These are phyloP conservation scores for Acleris laterana DNA, from an alignment of 2,888 invertebrate genomes.

Conservation along the genomic window DNA sequence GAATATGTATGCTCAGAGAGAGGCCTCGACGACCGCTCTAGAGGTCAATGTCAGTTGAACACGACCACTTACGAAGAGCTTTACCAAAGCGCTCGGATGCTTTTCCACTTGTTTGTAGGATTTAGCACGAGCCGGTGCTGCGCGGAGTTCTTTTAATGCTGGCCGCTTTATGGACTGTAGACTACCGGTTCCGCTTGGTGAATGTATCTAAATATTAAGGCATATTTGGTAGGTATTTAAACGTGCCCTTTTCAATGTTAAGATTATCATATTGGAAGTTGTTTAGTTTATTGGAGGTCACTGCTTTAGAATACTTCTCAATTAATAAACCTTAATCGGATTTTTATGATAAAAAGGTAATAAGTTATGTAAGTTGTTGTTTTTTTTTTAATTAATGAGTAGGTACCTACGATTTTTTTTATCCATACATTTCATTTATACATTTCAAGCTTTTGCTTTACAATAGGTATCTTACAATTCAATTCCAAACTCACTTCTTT, in stretches of 20 bases:
- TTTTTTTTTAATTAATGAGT: too few relatives aligned
- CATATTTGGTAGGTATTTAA: slow-evolving; percentile 25
- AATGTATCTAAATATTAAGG: slow-evolving; percentile 30
- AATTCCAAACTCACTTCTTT: too few relatives aligned
- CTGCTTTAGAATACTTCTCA: not conserved
- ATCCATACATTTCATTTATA: too few relatives aligned
- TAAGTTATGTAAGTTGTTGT: too few relatives aligned
- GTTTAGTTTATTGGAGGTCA: not conserved
- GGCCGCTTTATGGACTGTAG: slow-evolving; percentile 43
- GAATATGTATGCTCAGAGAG: slow-evolving; percentile 71
- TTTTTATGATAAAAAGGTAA: too few relatives aligned
- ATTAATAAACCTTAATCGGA: too few relatives aligned
- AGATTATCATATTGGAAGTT: slow-evolving; percentile 22
- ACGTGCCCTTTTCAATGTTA: slow-evolving; percentile 35
- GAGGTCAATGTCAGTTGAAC: slow-evolving; percentile 76
- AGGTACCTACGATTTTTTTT: too few relatives aligned
- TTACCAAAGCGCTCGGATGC: slow-evolving; percentile 49
- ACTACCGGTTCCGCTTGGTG: slow-evolving; percentile 62
- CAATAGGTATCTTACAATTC: too few relatives aligned
- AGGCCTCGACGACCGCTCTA: slow-evolving; percentile 66
- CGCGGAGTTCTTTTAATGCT: slow-evolving; percentile 50
- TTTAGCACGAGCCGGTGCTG: slow-evolving; percentile 50
- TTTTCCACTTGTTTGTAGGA: slow-evolving; percentile 51
- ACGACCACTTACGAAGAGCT: slow-evolving; percentile 55
- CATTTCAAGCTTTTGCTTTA: too few relatives aligned